Base-by-base conservation (phyloP, 2,888 invertebrate genomes). In the Tanytarsus gracilentus region DNA sequence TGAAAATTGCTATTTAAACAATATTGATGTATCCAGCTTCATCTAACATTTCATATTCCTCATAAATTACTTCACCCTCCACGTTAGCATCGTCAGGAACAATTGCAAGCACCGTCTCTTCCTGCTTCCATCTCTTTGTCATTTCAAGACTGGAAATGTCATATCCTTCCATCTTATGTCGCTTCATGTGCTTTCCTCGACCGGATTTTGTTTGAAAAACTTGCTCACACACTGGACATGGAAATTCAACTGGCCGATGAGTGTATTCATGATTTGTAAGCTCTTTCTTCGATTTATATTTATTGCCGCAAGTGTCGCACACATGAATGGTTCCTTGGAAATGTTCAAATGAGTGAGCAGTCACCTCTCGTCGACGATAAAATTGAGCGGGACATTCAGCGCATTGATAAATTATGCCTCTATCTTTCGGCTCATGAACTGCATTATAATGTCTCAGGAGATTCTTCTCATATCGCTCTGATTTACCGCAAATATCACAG, bases 161-260 rank as follows among this genome's bases (percentile, higher is more conserved):
- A 30, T 30, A 9, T 30, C 8, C 30, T 7, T 9, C 30, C 6
- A 8, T 30, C 30, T 14, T 8, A 7, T 36, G 26, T 16, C 27
- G 25, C 40, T 26, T 55, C 39, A 55, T 39, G 25, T 58, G 58
- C 9, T 58, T 58, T 4, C 40, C 18, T 44, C 58, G 16, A 5
- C 58, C 58, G 2, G 58, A 58, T 23, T 58, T 58, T 7, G 58
- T 58, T 48, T 58, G 58, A 14, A 58, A 58, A 21, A 58, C 30
- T 18, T 16, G 8, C 8, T 48, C 14, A 21, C 58, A 58, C 9
- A 48, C 21, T 8, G 3, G 1, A 16, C 58, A 58, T 14, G 58
- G 58, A 18, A 6, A 58, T 30, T 58, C 30, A 14, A 14, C 21
- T 5, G 7, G 25, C 5, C 39, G 25, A 16, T 58, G 58, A 11